Base-by-base conservation (phyloP, 1,140 invertebrate species). In the Drosophila tristis region DNA sequence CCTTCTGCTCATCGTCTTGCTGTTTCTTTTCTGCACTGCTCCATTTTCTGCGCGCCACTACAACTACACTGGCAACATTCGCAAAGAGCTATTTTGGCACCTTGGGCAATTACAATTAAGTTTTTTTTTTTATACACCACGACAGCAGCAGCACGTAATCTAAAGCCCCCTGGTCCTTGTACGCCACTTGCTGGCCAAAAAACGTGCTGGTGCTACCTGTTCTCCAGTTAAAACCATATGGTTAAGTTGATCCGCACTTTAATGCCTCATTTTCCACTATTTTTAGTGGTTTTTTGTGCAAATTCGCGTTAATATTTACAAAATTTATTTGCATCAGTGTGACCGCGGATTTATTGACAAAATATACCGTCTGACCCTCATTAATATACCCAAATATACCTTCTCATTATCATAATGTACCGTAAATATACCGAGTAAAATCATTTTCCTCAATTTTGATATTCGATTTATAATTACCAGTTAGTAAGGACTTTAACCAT, bases 221-320 rank as follows among this genome's bases (percentile, higher is more conserved):
- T 60, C 51, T 31, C 13, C 20, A 16, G 26, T 44, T 9, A 65
- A 58, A 13, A 62, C 61, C 50, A 59, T 55, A 25, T 20, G 42
- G 20, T 25, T 2, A 49, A 7, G 3, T 0, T 31, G 3, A 11
- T 15, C 43, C 29, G 56, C 54, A 64, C 53, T 31, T 64, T 58
- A 67, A 23, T 53, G 44, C 43, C 43, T 44, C 58, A 67, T 82
- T 59, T 65, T 54, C 16, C 23, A 58, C 8, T 71, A 42, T 50
- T 78, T 84, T 51, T 8, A 25, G 31, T 16, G 13, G 8, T 44
- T 73, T 68, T 23, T 35, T 15, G 42, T 55, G 61, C 48, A 31
- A 58, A 47, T 74, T 56, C 49, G 29, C 39, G 45, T 78, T 74
- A 78, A 82, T 84, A 82, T 82, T 82, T 82, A 82, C 80, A 82